Evolutionary conservation across 2,797 vertebrate species (phyloP).

Genomic region (Tragopan temminckii): DNA sequence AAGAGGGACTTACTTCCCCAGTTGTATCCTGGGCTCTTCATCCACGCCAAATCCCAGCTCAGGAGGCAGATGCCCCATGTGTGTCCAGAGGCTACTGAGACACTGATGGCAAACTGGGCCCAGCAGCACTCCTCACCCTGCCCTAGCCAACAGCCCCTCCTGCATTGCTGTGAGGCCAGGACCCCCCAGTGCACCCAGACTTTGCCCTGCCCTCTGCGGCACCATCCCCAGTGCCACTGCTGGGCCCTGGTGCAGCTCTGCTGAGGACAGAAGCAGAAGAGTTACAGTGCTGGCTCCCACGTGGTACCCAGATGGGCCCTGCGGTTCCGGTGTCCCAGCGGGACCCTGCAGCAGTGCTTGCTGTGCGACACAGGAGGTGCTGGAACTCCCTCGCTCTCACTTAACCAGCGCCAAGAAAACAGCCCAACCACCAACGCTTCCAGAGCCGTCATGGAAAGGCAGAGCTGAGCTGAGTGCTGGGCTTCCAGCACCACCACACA

Average conservation of each 20-base stretch:
- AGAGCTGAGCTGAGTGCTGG: rapidly evolving
- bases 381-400: not conserved
- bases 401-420: not conserved
- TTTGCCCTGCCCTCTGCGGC: not conserved
- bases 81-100: not conserved
- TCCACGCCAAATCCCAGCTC: not conserved
- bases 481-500: rapidly evolving
- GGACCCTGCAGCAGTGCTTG: not conserved
- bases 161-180: rapidly evolving
- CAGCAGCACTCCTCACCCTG: rapidly evolving
- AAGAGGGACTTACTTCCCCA: constrained; percentile 35
- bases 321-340: not conserved
- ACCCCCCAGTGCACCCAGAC: not conserved
- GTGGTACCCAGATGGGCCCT: constrained; percentile 49
- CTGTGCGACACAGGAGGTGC: not conserved
- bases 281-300: not conserved
- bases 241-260: rapidly evolving
- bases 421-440: not conserved
- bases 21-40: not conserved
- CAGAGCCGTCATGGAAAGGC: not conserved
- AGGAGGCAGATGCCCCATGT: not conserved
- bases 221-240: rapidly evolving
- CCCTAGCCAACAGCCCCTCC: not conserved
- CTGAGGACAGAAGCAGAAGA: not conserved
- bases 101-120: not conserved